A percentile compares a stretch with the other conserved stretches of the same genome.
These are phyloP conservation scores for Cyclophora albipunctata DNA, from an alignment of 2,888 invertebrate genomes.

Conservation along the genomic window DNA sequence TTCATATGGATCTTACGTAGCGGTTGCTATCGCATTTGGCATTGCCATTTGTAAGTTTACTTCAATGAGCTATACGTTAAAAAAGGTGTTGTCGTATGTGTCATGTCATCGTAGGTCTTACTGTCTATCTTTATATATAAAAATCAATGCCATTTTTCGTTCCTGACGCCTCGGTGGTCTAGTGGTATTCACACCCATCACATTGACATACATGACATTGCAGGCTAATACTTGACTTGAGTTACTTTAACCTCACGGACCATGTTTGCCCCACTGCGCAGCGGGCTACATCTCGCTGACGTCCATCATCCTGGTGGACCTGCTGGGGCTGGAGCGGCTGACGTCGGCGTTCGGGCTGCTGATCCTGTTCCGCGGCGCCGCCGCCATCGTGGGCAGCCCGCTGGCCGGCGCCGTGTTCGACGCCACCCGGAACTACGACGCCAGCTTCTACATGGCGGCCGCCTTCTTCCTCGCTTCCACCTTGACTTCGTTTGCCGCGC, in stretches of 20 bases:
- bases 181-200: too few relatives aligned
- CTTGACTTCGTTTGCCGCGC: slow-evolving; percentile 88
- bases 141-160: too few relatives aligned
- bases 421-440: slow-evolving; percentile 87
- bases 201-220: too few relatives aligned
- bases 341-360: slow-evolving; percentile 98
- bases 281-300: slow-evolving; percentile 98
- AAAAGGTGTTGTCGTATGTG: neutral
- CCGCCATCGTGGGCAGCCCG: slow-evolving; percentile 91
- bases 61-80: neutral
- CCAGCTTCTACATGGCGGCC: slow-evolving; percentile 95
- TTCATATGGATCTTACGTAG: slow-evolving; percentile 83
- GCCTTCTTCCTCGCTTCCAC: slow-evolving; percentile 90
- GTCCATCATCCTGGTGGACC: slow-evolving; percentile 97
- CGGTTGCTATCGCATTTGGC: slow-evolving; percentile 91
- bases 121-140: too few relatives aligned
- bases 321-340: slow-evolving; percentile 94
- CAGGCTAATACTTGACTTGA: too few relatives aligned
- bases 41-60: slow-evolving; percentile 87
- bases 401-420: slow-evolving; percentile 93
- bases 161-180: too few relatives aligned
- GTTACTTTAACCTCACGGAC: too few relatives aligned
- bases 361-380: slow-evolving; percentile 95
- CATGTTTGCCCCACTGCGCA: too few relatives aligned
- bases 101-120: neutral